A percentile compares a stretch with the other conserved stretches of the same genome.
Conservation (phyloP, 2,888 invertebrate species). For the Spodoptera picta region DNA sequence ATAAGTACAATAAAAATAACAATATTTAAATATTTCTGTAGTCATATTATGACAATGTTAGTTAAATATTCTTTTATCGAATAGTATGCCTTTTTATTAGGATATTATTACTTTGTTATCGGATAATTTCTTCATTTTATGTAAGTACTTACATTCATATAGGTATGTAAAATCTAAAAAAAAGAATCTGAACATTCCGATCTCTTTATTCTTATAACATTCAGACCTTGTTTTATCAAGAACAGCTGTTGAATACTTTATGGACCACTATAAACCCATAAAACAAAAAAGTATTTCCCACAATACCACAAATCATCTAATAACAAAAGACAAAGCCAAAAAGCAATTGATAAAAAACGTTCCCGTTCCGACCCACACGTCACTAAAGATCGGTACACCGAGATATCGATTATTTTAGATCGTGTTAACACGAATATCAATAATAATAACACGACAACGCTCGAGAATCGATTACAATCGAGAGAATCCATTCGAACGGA, state of each 20-base stretch:
- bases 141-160: too few relatives aligned
- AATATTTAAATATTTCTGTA: too few relatives aligned
- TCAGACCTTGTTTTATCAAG: not conserved
- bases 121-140: too few relatives aligned
- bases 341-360: conserved; percentile 48
- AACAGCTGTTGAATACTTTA: conserved; percentile 13
- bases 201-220: not conserved
- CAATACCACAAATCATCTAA: conserved; percentile 46
- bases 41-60: too few relatives aligned
- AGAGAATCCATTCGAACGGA: conserved; percentile 52
- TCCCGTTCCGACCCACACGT: conserved; percentile 53
- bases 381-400: conserved; percentile 55
- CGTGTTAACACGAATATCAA: conserved; percentile 63
- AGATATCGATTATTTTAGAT: conserved; percentile 64
- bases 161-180: too few relatives aligned
- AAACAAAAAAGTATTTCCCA: conserved; percentile 22
- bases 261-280: conserved; percentile 14
- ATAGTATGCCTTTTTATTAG: too few relatives aligned
- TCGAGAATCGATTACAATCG: conserved; percentile 69
- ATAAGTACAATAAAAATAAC: too few relatives aligned
- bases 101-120: too few relatives aligned
- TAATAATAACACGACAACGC: conserved; percentile 63
- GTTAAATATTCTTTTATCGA: too few relatives aligned
- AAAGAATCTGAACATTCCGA: too few relatives aligned
- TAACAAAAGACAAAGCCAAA: conserved; percentile 46